Evolutionary conservation across 2,888 invertebrate genomes (phyloP).

Genomic region (Erebia palarica): DNA sequence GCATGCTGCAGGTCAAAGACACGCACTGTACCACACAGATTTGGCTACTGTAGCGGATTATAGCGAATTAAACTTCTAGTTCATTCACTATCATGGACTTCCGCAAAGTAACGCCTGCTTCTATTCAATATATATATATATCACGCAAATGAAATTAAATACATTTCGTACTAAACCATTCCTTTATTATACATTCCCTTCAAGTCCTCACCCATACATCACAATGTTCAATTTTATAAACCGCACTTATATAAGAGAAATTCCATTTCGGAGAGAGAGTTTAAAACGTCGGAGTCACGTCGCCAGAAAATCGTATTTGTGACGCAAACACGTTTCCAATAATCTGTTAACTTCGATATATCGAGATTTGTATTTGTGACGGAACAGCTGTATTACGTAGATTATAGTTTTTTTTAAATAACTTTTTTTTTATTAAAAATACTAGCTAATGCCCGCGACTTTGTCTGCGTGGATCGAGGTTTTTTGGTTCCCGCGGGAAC

Average conservation of each 20-base stretch:
- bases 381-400: neutral
- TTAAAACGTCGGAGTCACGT: conserved; percentile 61
- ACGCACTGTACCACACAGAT: no score
- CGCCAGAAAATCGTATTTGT: conserved; percentile 67
- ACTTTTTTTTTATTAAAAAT: no score
- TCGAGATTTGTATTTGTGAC: conserved; percentile 43
- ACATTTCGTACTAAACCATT: neutral
- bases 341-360: conserved; percentile 69
- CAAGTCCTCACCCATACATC: conserved; percentile 23
- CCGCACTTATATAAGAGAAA: conserved; percentile 43
- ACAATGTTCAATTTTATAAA: conserved; percentile 47
- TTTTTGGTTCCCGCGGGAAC: no score
- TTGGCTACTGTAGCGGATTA: no score
- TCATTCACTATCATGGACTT: no score
- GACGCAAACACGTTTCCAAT: conserved; percentile 68
- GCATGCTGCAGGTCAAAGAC: no score
- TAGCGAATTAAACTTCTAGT: no score
- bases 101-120: no score
- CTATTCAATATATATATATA: no score
- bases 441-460: no score
- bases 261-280: conserved; percentile 46
- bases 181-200: conserved; percentile 24
- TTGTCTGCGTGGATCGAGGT: no score
- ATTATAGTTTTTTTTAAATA: no score
- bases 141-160: neutral